A percentile compares a stretch with the other conserved stretches of the same genome.
These are phyloP conservation scores for Nothocercus julius DNA, from an alignment of 2,113 vertebrate species.

Conservation along the genomic window DNA sequence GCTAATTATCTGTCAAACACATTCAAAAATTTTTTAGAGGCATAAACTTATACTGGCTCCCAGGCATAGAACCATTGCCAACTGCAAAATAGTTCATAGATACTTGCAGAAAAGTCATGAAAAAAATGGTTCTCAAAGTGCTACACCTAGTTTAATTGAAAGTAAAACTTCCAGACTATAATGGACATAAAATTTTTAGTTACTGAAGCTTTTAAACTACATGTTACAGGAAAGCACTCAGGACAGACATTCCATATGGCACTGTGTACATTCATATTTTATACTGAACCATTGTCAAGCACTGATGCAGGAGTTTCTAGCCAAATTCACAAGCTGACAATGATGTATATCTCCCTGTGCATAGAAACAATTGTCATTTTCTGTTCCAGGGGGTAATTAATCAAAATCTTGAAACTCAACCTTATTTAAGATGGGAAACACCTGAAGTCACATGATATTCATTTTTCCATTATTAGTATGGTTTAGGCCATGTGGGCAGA, in stretches of 20 bases:
- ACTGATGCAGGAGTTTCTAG: background rate
- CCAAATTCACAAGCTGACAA: background rate
- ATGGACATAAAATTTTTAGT: background rate
- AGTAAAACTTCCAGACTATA: background rate
- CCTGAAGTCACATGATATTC: accelerated
- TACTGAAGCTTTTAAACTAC: background rate
- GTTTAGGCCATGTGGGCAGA: background rate
- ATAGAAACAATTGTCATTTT: background rate
- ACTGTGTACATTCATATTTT: background rate
- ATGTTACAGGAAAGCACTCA: background rate
- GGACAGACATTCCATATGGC: background rate
- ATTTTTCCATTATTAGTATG: accelerated
- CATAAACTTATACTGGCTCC: background rate
- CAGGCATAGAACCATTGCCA: accelerated
- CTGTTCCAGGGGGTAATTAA: background rate
- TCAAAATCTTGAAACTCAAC: background rate
- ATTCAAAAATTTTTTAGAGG: background rate
- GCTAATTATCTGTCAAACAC: background rate
- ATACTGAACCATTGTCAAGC: background rate
- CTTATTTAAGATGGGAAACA: background rate
- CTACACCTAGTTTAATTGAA: background rate
- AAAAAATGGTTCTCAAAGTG: background rate
- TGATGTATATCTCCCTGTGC: background rate
- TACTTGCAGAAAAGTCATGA: background rate
- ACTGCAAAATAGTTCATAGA: background rate